These are phyloP conservation scores for Casuarius casuarius DNA, from an alignment of 2,113 vertebrate genomes.

Conservation along the genomic window DNA sequence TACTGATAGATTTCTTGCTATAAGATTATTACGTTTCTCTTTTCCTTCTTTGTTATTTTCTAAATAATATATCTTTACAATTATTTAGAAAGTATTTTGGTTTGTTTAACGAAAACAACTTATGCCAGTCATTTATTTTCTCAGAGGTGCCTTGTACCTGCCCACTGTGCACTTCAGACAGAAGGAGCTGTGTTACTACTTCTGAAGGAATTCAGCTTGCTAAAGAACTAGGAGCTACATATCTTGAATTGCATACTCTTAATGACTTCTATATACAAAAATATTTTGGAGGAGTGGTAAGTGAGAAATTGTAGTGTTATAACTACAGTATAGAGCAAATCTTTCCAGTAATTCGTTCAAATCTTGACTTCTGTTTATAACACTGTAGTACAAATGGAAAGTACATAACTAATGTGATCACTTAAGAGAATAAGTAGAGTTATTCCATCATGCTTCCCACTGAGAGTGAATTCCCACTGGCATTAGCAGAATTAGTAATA, in stretches of 20 bases:
- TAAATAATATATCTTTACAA: not conserved
- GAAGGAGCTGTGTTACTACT: slow-evolving; percentile 90
- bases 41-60: not conserved
- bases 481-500: not conserved
- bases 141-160: slow-evolving; percentile 91
- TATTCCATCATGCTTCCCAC: rapidly evolving
- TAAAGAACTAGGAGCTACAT: slow-evolving; percentile 93
- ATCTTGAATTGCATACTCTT: slow-evolving; percentile 91
- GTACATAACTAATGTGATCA: rapidly evolving
- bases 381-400: rapidly evolving
- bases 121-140: slow-evolving; percentile 1
- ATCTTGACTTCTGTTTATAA: not conserved
- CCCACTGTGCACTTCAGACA: slow-evolving; percentile 91
- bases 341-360: not conserved
- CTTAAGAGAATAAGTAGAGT: rapidly evolving
- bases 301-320: slow-evolving; percentile 29
- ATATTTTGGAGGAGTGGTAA: slow-evolving; percentile 95
- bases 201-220: slow-evolving; percentile 92
- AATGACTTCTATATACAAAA: slow-evolving; percentile 93
- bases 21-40: not conserved
- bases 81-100: not conserved
- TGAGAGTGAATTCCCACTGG: rapidly evolving
- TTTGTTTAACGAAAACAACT: not conserved
- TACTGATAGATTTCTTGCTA: not conserved
- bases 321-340: not conserved